Base-by-base conservation (phyloP, 2,888 invertebrate species). In the Bellardia pandia region DNA sequence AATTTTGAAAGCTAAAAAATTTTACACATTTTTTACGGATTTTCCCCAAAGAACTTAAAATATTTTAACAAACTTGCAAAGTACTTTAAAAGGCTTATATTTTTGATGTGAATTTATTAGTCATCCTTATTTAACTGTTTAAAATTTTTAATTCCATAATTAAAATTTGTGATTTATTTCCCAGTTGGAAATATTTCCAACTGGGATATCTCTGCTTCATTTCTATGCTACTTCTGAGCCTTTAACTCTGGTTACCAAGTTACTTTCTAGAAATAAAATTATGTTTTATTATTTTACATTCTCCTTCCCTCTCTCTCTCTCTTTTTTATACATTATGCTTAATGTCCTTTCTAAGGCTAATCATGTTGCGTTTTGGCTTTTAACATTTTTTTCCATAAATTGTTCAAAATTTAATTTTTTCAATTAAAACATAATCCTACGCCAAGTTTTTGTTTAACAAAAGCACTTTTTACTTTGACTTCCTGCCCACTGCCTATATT, bases 361-460 rank as follows among this genome's bases (percentile, higher is more conserved):
- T 84, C 77, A 66, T 45, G 40, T 84, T 84, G 53, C 16, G 71
- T 72, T 71, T 77, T 72, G 58, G 45, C 76, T 76, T 76, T 71
- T 80, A 40, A 64, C 71, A 62, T 80, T 76, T 64, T 56, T 37
- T 60, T 77, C 30, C 62, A 62, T 23, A 80, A 80, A 72, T 79
- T 60, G 40, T 68, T 66, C 33, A 66, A 80, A 82, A 68, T 60
- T n/a, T 53, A 74, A 77, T 72, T 72, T 72, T 77, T 77, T 60
- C 77, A 81, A 86, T 81, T 81, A 86, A 86, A 81, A 81, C 72
- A 81, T 30, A 81, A 81, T 72, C 72, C 66, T 33, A 77, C 23
- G 37, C 14, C 53, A 53, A 76, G 62, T 76, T 56, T 23, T 56
- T 48, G 23, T 51, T 11, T 42, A 75, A 51, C 45, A 75, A 66